These are phyloP conservation scores for Cyprinodon brontotheroides DNA, from an alignment of 2,113 vertebrate genomes.

Conservation along the genomic window DNA sequence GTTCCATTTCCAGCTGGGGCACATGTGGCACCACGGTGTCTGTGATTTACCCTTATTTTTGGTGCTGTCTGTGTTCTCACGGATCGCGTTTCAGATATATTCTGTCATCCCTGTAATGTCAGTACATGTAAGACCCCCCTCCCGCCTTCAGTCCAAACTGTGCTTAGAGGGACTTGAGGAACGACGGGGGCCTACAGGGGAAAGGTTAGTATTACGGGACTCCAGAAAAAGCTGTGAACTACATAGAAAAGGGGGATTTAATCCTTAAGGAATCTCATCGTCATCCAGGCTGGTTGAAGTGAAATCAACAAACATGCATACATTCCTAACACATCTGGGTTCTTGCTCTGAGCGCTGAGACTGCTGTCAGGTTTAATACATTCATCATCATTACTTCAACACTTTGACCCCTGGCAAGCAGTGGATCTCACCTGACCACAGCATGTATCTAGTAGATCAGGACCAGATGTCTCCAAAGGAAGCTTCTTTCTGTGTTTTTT, in stretches of 20 bases:
- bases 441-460: constrained; percentile 19
- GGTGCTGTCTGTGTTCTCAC: constrained; percentile 22
- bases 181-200: constrained; percentile 25
- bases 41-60: constrained; percentile 38
- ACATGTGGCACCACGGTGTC: constrained; percentile 29
- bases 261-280: constrained; percentile 27
- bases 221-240: constrained; percentile 28
- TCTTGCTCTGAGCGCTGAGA: constrained; percentile 43
- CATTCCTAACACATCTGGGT: constrained; percentile 67
- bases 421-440: constrained; percentile 23
- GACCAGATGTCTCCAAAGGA: constrained; percentile 30
- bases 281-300: constrained; percentile 19
- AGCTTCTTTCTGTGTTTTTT: background rate
- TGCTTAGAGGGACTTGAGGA: constrained; percentile 11
- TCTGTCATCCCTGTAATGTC: constrained; percentile 5
- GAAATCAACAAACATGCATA: constrained; percentile 1
- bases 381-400: constrained; percentile 49
- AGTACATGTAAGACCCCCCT: constrained; percentile 11
- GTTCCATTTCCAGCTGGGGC: constrained; percentile 45
- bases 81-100: constrained; percentile 39
- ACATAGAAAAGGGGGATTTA: constrained; percentile 14
- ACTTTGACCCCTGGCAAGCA: constrained; percentile 40
- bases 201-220: constrained; percentile 55
- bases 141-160: constrained; percentile 4
- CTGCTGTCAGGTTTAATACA: constrained; percentile 29